A percentile compares a stretch with the other conserved stretches of the same genome.
These are phyloP conservation scores for Perodicticus potto DNA, from an alignment of 2,797 vertebrate species.

Conservation along the genomic window DNA sequence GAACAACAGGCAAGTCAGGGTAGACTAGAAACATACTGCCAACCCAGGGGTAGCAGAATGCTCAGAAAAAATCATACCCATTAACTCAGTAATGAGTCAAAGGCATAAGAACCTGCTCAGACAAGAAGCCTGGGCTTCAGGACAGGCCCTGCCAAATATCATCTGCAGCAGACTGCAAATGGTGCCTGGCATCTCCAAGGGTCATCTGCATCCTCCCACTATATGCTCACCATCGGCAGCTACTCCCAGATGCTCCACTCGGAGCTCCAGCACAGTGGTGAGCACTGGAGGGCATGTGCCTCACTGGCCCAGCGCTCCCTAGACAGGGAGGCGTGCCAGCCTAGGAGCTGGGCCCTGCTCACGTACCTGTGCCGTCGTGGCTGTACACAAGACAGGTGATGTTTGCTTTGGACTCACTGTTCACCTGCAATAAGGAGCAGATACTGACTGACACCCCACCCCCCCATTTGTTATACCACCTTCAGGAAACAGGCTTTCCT, in stretches of 20 bases:
- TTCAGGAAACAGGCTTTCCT: slow-evolving; percentile 72
- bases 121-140: slow-evolving; percentile 7
- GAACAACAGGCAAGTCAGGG: slow-evolving; percentile 64
- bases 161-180: slow-evolving; percentile 26
- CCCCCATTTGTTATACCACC: slow-evolving; percentile 70
- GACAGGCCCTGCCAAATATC: slow-evolving; percentile 33
- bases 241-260: slow-evolving; percentile 50
- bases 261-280: slow-evolving; percentile 66
- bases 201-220: slow-evolving; percentile 63
- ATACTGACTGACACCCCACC: slow-evolving; percentile 76
- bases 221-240: slow-evolving; percentile 45
- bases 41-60: slow-evolving; percentile 58
- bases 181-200: slow-evolving; percentile 53
- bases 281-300: slow-evolving; percentile 66
- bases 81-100: slow-evolving; percentile 48
- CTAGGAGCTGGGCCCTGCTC: slow-evolving; percentile 70
- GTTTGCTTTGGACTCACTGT: slow-evolving; percentile 98
- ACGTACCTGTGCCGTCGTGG: slow-evolving; percentile 96
- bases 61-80: slow-evolving; percentile 43
- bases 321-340: slow-evolving; percentile 71
- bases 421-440: slow-evolving; percentile 87
- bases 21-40: slow-evolving; percentile 48
- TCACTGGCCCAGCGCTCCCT: slow-evolving; percentile 71
- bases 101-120: slow-evolving; percentile 56
- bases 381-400: slow-evolving; percentile 99